phyloP scores from a whole-genome alignment of 2,888 invertebrate species.

The Chrysomela aeneicollis region DNA sequence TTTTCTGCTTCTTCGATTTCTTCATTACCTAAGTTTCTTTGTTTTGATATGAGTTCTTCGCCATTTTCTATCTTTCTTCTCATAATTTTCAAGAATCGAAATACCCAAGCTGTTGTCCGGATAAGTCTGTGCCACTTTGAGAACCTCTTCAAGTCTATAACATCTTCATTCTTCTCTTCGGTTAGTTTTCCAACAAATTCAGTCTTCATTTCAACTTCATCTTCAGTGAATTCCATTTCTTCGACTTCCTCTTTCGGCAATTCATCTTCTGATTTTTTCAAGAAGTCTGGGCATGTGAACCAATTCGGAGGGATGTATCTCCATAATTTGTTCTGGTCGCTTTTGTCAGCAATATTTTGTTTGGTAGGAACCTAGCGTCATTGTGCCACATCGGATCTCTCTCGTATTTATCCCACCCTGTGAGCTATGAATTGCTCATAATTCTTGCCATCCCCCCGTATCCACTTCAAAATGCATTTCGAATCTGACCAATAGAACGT shows the following conservation, averaged over 20 bases:
- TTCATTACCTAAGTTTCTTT: background rate
- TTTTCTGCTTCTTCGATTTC: background rate
- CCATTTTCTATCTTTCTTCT: too few species aligned
- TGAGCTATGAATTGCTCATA: conserved; percentile 2
- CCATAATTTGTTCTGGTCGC: conserved; percentile 6
- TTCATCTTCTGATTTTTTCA: background rate
- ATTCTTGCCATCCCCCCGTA: conserved; percentile 1
- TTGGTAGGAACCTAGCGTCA: too few species aligned
- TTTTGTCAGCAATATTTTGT: conserved; percentile 10
- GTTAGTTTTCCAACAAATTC: too few species aligned
- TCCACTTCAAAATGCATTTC: too few species aligned
- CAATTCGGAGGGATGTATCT: conserved; percentile 1
- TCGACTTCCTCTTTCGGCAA: conserved; percentile 9
- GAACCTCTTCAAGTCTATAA: too few species aligned
- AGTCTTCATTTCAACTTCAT: too few species aligned
- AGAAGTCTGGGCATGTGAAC: background rate
- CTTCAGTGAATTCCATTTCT: too few species aligned
- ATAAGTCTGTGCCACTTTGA: too few species aligned
- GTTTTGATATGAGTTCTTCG: background rate
- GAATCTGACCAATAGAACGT: too few species aligned
- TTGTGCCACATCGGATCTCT: background rate
- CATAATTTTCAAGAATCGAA: too few species aligned
- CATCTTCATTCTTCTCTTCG: too few species aligned
- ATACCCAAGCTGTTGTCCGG: too few species aligned
- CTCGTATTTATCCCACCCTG: conserved; percentile 4